Percentiles rank a stretch among this genome's conserved stretches.
These are phyloP conservation scores for Yponomeuta cagnagella DNA, from an alignment of 2,888 invertebrate species.

Conservation along the genomic window DNA sequence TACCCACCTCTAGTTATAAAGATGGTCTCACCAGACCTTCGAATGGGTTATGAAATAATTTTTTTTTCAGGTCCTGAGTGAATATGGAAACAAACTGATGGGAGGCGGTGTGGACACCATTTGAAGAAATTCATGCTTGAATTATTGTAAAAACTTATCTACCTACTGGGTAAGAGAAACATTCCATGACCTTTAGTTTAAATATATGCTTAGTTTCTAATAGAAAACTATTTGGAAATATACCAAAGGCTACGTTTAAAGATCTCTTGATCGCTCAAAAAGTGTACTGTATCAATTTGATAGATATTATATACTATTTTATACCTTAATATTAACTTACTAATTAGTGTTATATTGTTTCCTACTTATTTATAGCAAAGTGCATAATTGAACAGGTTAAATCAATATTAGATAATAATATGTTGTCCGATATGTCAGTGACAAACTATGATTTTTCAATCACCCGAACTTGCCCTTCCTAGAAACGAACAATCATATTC, in stretches of 20 bases:
- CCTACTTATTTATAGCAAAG: not conserved
- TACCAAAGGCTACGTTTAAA: slow-evolving; percentile 59
- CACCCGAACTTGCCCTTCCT: not conserved
- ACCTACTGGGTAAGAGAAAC: not conserved
- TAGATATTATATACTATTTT: slow-evolving; percentile 17
- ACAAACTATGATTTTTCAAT: not conserved
- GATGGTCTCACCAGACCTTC: too few species aligned
- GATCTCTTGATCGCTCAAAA: slow-evolving; percentile 51
- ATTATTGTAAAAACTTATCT: slow-evolving; percentile 8
- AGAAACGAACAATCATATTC: not conserved
- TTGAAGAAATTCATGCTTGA: slow-evolving; percentile 26
- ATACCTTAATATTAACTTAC: not conserved
- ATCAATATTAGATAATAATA: not conserved
- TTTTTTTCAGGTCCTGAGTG: slow-evolving; percentile 82
- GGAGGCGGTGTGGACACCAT: slow-evolving; percentile 73
- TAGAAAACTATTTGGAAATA: slow-evolving; percentile 22
- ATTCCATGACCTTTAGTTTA: slow-evolving; percentile 11
- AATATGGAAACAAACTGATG: slow-evolving; percentile 89
- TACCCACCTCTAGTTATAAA: too few species aligned
- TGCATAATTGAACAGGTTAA: not conserved
- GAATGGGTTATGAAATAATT: not conserved
- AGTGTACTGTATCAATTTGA: slow-evolving; percentile 20
- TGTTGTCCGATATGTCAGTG: too few species aligned
- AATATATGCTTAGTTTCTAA: slow-evolving; percentile 5
- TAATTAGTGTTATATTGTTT: slow-evolving; percentile 4